These are phyloP conservation scores for Mico argentatus DNA, from an alignment of 2,797 vertebrate species.

Conservation along the genomic window DNA sequence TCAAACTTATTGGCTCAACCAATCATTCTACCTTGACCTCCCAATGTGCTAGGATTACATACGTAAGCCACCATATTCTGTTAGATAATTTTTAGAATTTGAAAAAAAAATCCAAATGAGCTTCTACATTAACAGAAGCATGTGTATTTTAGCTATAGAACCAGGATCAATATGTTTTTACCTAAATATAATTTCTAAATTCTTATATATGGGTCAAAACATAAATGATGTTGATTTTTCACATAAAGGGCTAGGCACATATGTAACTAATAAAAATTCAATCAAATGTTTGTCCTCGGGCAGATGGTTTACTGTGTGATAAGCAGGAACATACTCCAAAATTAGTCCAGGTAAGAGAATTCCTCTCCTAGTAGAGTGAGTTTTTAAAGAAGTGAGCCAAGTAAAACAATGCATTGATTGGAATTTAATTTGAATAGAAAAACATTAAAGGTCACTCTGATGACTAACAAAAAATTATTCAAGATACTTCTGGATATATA, in stretches of 20 bases:
- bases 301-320: not conserved
- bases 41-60: not conserved
- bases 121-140: not conserved
- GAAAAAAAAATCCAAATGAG: not conserved
- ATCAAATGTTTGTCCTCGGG: not conserved
- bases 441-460: not conserved
- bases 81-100: not conserved
- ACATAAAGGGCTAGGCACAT: not conserved
- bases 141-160: not conserved
- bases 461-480: not conserved
- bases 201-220: not conserved
- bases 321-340: not conserved
- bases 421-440: not conserved
- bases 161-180: not conserved
- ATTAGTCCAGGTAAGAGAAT: not conserved
- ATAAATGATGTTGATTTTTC: not conserved
- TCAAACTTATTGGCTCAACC: not conserved
- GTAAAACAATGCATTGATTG: not conserved
- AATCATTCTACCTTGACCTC: not conserved
- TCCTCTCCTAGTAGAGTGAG: not conserved
- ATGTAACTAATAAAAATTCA: not conserved
- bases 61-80: not conserved
- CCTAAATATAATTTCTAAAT: not conserved
- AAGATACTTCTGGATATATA: not conserved
- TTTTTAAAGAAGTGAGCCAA: not conserved